A percentile compares a stretch with the other conserved stretches of the same genome.
Conservation (phyloP, 2,797 vertebrate species). For the Gallinago solitaria region DNA sequence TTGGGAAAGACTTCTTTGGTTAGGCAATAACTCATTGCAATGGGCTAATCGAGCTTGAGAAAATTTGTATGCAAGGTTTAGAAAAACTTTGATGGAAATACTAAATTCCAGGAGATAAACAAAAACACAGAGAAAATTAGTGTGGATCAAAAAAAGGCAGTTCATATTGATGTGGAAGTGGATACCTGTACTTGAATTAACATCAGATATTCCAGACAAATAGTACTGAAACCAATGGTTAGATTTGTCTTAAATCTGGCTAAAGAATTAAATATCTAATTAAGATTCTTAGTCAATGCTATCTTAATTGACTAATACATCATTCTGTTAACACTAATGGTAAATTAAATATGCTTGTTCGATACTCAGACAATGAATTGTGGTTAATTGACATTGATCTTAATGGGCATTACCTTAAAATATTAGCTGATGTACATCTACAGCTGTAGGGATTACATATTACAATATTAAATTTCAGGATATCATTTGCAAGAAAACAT, state of each 20-base stretch:
- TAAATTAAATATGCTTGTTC: constrained; percentile 69
- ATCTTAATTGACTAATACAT: constrained; percentile 69
- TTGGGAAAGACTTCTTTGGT: background rate
- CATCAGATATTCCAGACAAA: background rate
- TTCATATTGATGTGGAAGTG: background rate
- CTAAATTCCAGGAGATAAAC: background rate
- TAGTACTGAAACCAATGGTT: background rate
- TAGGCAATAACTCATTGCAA: background rate
- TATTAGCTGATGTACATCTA: constrained; percentile 35
- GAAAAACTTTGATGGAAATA: background rate
- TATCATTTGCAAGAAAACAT: constrained; percentile 26
- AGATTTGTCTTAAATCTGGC: constrained; percentile 24
- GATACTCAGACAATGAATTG: constrained; percentile 58
- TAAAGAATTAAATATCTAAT: constrained; percentile 69
- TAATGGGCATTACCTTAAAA: constrained; percentile 59
- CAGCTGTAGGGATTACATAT: constrained; percentile 35
- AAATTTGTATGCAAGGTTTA: background rate
- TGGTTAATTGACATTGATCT: constrained; percentile 62
- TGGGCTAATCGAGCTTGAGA: background rate
- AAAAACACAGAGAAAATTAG: background rate
- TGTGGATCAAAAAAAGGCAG: background rate
- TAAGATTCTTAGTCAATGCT: constrained; percentile 63
- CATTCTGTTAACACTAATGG: constrained; percentile 68
- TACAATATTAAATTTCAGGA: constrained; percentile 39
- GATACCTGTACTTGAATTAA: background rate